phyloP scores from a whole-genome alignment of 2,888 invertebrate genomes.

The Tenthredo distinguenda region DNA sequence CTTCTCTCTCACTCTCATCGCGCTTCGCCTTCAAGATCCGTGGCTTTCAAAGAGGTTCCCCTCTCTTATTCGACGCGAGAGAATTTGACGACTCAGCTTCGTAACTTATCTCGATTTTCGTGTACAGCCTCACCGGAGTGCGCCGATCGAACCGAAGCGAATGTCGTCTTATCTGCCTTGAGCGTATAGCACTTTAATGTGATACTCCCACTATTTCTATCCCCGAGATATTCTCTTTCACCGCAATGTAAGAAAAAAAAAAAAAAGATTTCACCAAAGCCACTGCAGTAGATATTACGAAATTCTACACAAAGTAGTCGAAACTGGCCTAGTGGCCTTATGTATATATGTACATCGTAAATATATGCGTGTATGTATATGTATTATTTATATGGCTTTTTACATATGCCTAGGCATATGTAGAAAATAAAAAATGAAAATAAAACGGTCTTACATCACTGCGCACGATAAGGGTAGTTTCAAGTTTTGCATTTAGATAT shows the following conservation, averaged over 20 bases:
- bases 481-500: conserved; percentile 63
- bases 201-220: conserved; percentile 26
- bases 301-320: background rate
- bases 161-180: conserved; percentile 30
- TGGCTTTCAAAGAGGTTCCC: conserved; percentile 34
- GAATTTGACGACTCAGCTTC: conserved; percentile 50
- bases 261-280: background rate
- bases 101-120: conserved; percentile 42
- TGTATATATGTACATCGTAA: background rate
- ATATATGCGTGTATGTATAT: background rate
- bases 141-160: conserved; percentile 46
- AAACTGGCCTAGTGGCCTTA: background rate
- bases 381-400: background rate
- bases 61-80: conserved; percentile 25
- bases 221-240: background rate
- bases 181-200: conserved; percentile 29
- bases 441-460: conserved; percentile 19
- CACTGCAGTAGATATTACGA: background rate
- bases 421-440: conserved; percentile 1
- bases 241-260: background rate
- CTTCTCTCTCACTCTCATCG: background rate
- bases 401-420: background rate
- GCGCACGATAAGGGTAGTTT: conserved; percentile 62
- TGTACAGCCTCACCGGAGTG: conserved; percentile 1
- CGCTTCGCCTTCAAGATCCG: background rate